Conservation (phyloP, 64 coral and sea anemone genomes). For the Stichodactyla mertensii region DNA sequence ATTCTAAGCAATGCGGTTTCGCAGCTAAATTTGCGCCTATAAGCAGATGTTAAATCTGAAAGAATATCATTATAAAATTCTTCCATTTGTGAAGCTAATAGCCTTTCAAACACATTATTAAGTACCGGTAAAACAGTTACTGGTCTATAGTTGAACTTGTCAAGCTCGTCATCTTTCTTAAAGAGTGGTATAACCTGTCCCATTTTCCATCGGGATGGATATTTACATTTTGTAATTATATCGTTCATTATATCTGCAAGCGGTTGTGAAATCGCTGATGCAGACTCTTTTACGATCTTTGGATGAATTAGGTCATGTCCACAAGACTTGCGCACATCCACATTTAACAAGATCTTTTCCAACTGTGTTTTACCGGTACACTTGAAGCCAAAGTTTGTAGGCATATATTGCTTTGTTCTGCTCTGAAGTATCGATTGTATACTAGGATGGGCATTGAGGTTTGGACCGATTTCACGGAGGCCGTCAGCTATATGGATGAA, state of each 20-base stretch:
- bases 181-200: conserved; percentile 32
- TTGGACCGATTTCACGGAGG: too few relatives aligned
- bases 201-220: conserved; percentile 46
- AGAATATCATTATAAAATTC: too few relatives aligned
- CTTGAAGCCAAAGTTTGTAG: conserved; percentile 31
- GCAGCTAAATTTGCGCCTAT: too few relatives aligned
- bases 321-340: conserved; percentile 42
- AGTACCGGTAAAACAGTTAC: too few relatives aligned
- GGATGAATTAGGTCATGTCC: conserved; percentile 43
- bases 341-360: conserved; percentile 22
- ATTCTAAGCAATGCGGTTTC: too few relatives aligned
- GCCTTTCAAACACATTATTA: too few relatives aligned
- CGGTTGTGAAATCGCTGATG: conserved; percentile 31
- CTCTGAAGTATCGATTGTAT: too few relatives aligned
- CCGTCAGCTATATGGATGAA: too few relatives aligned
- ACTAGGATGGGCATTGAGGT: too few relatives aligned
- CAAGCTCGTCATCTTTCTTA: conserved; percentile 26
- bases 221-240: conserved; percentile 25
- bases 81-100: too few relatives aligned
- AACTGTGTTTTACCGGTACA: conserved; percentile 34
- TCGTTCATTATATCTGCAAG: conserved; percentile 51
- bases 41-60: too few relatives aligned
- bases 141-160: conserved; percentile 10
- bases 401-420: conserved; percentile 7
- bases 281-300: conserved; percentile 38